Conservation (phyloP, 2,113 vertebrate species). For the Nibea albiflora region DNA sequence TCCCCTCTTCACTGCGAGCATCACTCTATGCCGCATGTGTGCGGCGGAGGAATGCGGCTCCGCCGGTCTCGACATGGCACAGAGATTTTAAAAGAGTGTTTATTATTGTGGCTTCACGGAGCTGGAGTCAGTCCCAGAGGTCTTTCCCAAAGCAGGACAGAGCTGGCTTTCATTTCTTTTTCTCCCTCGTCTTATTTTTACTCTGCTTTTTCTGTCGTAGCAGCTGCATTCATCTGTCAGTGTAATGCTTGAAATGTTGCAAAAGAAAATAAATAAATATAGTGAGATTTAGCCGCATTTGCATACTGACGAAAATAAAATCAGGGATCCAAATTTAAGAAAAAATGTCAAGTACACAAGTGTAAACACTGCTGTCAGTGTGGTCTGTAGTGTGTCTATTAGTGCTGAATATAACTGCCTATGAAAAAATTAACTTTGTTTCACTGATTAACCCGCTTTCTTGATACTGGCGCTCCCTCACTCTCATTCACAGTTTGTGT, state of each 20-base stretch:
- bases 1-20: constrained; percentile 9
- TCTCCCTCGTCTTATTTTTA: background rate
- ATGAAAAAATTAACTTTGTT: too few relatives aligned
- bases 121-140: constrained; percentile 48
- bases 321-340: background rate
- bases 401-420: too few relatives aligned
- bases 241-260: background rate
- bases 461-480: too few relatives aligned
- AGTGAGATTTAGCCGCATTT: background rate
- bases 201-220: background rate
- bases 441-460: too few relatives aligned
- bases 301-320: background rate
- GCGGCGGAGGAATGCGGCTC: constrained; percentile 3
- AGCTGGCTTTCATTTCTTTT: constrained; percentile 12
- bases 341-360: too few relatives aligned
- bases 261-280: too few relatives aligned
- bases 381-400: too few relatives aligned
- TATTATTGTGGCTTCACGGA: constrained; percentile 56
- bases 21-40: constrained; percentile 7
- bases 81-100: constrained; percentile 38
- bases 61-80: constrained; percentile 30
- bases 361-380: too few relatives aligned
- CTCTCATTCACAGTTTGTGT: too few relatives aligned
- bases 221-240: background rate
- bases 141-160: constrained; percentile 19